Base-by-base conservation (phyloP, 1,140 invertebrate species). In the Sinella curviseta region DNA sequence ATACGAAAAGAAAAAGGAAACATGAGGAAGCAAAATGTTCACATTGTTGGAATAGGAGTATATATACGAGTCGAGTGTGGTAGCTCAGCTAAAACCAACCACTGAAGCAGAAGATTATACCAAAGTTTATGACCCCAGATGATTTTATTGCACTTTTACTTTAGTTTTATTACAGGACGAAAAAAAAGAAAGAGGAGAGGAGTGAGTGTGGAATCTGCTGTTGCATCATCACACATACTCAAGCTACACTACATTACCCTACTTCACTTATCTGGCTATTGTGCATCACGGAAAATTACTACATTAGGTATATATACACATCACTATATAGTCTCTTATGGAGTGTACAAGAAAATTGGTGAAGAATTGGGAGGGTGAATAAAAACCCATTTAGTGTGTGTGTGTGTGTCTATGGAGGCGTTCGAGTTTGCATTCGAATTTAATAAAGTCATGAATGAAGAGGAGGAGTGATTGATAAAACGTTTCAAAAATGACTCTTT, bases 141-240 rank as follows among this genome's bases (percentile, higher is more conserved):
- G 73, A 75, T 74, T 79, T 79, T 79, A 79, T 79, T 79, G 78
- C 78, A 79, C 78, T 79, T 79, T 79, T 79, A 79, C 78, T 79
- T 78, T 79, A 79, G 33, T 74, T 79, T 76, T 79, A 75, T 79
- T 79, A 36, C 74, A 60, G 2, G 8, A 31, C 26, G 65, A 70
- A 31, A 30, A 33, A 33, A 33, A 26, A 26, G 24, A 48, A 48
- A 48, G 57, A 17, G 57, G 57, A 65, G 57, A 17, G 57, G 57
- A 65, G 57, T 26, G 26, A 65, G 26, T n/a, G 57, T 30, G 65
- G 65, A 70, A 4, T 70, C 8, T 48, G 8, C 12, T 31, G n/a
- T 33, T 70, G 65, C 31, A 31, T 8, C 39, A 48, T 48, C 39
- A 48, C 39, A 48, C 39, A 8, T n/a, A n/a, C n/a, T 60, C 14